Conservation (phyloP, 2,888 invertebrate genomes). For the Stomorhina lunata region DNA sequence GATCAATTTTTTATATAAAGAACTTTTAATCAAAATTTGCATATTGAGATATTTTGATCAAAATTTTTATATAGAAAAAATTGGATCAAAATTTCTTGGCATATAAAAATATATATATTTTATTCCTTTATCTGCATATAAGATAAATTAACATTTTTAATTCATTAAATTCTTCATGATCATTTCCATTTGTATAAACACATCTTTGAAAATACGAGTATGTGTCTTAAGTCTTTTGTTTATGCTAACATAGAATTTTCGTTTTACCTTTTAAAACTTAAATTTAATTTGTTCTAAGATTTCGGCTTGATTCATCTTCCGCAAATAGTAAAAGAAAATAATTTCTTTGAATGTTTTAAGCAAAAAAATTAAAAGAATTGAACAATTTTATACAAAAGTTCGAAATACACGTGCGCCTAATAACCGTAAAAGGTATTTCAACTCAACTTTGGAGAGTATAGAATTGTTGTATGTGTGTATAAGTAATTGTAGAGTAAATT, state of each 20-base stretch:
- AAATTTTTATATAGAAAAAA: too few relatives aligned
- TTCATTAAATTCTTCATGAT: too few relatives aligned
- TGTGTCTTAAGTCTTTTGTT: slow-evolving; percentile 20
- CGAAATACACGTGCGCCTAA: slow-evolving; percentile 34
- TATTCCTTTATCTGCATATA: too few relatives aligned
- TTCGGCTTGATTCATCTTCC: neutral
- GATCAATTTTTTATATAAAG: too few relatives aligned
- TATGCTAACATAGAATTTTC: neutral
- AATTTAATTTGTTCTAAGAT: neutral
- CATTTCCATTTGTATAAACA: too few relatives aligned
- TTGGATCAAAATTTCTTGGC: too few relatives aligned
- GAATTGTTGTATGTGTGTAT: neutral
- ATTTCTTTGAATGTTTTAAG: neutral
- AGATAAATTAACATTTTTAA: too few relatives aligned
- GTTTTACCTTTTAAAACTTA: neutral
- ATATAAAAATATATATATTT: neutral
- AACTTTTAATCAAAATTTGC: too few relatives aligned
- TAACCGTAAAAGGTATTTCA: slow-evolving; percentile 44
- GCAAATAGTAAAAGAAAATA: slow-evolving; percentile 21
- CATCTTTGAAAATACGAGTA: neutral
- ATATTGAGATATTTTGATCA: too few relatives aligned
- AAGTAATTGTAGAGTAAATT: neutral
- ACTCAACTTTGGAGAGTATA: slow-evolving; percentile 9
- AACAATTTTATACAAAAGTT: neutral
- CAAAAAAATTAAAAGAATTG: neutral